These are phyloP conservation scores for Eilema griseolum DNA, from an alignment of 2,888 invertebrate species.

Conservation along the genomic window DNA sequence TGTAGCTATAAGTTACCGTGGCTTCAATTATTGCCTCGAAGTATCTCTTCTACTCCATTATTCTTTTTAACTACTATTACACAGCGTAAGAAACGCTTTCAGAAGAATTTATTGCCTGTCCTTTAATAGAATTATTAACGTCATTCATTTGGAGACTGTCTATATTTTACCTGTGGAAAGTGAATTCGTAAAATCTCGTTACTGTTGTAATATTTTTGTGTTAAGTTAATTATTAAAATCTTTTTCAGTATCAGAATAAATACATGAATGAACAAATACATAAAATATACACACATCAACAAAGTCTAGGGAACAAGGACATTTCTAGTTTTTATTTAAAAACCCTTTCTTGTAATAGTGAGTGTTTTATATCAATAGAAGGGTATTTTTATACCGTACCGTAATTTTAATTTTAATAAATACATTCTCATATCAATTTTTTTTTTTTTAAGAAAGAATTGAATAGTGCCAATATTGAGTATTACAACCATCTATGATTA, in stretches of 20 bases:
- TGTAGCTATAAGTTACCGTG: conserved; percentile 24
- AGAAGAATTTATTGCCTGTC: conserved; percentile 43
- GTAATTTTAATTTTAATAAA: no score
- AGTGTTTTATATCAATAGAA: no score
- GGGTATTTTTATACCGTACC: no score
- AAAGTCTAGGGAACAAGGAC: no score
- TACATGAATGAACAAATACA: background rate
- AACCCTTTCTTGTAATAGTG: no score
- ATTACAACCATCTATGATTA: no score
- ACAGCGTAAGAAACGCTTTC: conserved; percentile 34
- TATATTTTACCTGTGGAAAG: background rate
- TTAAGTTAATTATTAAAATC: background rate
- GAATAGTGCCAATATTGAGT: no score
- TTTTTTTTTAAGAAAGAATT: no score
- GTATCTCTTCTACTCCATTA: conserved; percentile 44
- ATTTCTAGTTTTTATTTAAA: no score
- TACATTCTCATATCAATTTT: no score
- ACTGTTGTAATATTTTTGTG: background rate
- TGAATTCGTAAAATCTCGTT: background rate
- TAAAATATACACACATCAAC: background rate
- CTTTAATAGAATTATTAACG: conserved; percentile 50
- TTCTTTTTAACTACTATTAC: conserved; percentile 44
- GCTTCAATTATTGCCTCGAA: conserved; percentile 39
- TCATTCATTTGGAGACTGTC: conserved; percentile 42
- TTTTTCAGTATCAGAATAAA: background rate